Base-by-base conservation (phyloP, 2,888 invertebrate genomes). In the Ametastegia equiseti region DNA sequence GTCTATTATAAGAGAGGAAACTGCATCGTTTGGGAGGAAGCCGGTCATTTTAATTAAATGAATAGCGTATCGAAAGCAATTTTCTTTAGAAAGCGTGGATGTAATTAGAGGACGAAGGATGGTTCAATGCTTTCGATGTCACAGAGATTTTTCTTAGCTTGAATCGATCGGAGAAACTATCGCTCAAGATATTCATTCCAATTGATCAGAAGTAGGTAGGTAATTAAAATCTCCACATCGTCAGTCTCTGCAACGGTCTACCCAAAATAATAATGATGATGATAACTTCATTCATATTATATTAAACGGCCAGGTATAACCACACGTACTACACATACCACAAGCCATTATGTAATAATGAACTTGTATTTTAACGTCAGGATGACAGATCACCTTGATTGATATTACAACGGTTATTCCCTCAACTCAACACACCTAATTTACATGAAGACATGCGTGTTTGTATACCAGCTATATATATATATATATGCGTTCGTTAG, bases 21-120 rank as follows among this genome's bases (percentile, higher is more conserved):
- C 45, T 45, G 47, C 71, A 60, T 9, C 30, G 71, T 71, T 71
- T 71, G 45, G 47, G 15, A 71, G 47, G 36, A 78, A 78, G 78
- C 78, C 39, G 42, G 78, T 63, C 23, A 60, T 78, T 78, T 78
- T 78, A 78, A 78, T 78, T 63, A 60, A 78, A 78, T 30, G 78
- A 42, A 63, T 77, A 30, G 47, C 81, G 83, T 83, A 80, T 81
- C 83, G 65, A 67, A 83, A 42, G 73, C 77, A 45, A 81, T 83
- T 82, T 83, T 81, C 79, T 82, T 65, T 83, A 81, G 83, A 83
- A 83, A 83, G 82, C 81, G 83, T 80, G 33, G 63, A 23, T 45
- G 42, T 30, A 78, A 78, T 78, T 42, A 78, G 60, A 78, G 15
- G 42, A 57, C 42, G 60, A 11, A 39, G 27, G 27, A 60, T 30